Evolutionary conservation across 2,797 vertebrate species (phyloP).

Genomic region (Bucorvus abyssinicus): DNA sequence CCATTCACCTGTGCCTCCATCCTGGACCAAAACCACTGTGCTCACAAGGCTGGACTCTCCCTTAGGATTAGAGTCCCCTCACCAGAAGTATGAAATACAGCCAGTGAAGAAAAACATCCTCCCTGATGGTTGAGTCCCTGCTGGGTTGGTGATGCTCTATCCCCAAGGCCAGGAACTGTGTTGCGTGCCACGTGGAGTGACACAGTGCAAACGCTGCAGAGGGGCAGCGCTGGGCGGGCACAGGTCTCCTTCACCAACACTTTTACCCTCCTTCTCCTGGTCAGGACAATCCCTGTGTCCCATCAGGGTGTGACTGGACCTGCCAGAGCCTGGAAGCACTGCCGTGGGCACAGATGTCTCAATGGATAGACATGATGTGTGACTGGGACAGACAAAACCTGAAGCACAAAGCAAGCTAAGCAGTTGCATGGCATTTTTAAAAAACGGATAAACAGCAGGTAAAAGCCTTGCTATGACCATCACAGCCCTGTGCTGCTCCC

Average conservation of each 20-base stretch:
- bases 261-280: not conserved
- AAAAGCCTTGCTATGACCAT: not conserved
- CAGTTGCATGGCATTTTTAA: not conserved
- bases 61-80: no score
- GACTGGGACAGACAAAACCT: not conserved
- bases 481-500: not conserved
- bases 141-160: not conserved
- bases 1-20: not conserved
- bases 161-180: not conserved
- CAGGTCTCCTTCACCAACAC: not conserved
- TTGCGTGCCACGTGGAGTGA: not conserved
- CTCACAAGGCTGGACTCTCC: not conserved
- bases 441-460: not conserved
- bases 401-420: not conserved
- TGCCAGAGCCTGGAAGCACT: not conserved
- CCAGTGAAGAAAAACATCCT: not conserved
- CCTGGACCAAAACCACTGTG: not conserved
- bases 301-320: not conserved
- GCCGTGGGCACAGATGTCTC: not conserved
- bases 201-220: not conserved
- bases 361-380: fast-evolving
- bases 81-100: fast-evolving
- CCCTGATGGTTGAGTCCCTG: not conserved
- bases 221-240: not conserved
- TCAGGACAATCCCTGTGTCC: not conserved